Conservation (phyloP, 2,797 vertebrate species). For the Onychomys torridus region DNA sequence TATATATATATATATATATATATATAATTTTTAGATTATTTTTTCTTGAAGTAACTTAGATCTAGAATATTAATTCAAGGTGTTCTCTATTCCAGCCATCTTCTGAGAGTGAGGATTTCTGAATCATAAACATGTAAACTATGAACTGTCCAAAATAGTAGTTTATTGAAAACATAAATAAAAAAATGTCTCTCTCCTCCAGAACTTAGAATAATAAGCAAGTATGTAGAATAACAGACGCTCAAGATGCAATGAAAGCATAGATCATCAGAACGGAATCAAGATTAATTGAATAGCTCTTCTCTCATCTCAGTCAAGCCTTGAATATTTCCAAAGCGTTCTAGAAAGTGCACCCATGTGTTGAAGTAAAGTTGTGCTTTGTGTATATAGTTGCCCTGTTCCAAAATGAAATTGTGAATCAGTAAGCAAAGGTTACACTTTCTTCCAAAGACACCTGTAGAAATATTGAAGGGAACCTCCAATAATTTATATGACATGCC, state of each 20-base stretch:
- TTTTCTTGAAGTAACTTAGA: constrained; percentile 44
- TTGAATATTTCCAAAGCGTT: not conserved
- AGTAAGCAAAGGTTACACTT: not conserved
- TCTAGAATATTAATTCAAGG: constrained; percentile 70
- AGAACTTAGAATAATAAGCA: not conserved
- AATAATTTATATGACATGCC: not conserved
- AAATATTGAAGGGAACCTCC: not conserved
- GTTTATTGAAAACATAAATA: not conserved
- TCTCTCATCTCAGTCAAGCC: not conserved
- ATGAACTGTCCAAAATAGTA: constrained; percentile 20
- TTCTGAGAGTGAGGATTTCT: constrained; percentile 2
- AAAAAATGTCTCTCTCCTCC: not conserved
- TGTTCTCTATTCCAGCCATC: constrained; percentile 36
- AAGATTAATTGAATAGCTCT: not conserved
- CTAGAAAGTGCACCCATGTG: not conserved
- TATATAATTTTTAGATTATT: constrained; percentile 41
- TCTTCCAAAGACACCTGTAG: not conserved
- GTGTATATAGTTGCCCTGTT: not conserved
- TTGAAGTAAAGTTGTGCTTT: not conserved
- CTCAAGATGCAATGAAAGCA: not conserved
- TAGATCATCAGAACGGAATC: not conserved
- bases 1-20: too few species aligned
- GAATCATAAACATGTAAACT: constrained; percentile 36
- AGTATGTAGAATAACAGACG: not conserved
- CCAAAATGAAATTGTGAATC: not conserved